phyloP scores from a whole-genome alignment of 2,113 vertebrate genomes.

The Speoplatyrhinus poulsoni region DNA sequence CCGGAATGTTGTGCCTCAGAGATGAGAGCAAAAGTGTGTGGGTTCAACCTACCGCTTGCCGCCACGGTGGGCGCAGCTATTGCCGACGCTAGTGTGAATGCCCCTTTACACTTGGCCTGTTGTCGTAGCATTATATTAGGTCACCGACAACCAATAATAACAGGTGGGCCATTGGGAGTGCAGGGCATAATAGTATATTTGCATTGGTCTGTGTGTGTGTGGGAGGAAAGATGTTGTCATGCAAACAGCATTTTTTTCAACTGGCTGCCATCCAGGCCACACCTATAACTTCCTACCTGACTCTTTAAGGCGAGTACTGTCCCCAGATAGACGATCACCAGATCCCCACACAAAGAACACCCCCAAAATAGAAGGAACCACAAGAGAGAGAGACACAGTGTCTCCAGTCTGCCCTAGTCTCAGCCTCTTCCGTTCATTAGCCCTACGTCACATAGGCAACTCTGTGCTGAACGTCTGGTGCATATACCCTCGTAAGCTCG shows the following conservation, averaged over 20 bases:
- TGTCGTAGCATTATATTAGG: conserved; percentile 4
- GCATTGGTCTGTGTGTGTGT: background rate
- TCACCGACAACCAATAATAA: conserved; percentile 17
- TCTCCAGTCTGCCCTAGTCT: background rate
- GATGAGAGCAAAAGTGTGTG: no score
- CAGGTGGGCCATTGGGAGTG: conserved; percentile 5
- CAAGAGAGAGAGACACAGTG: background rate
- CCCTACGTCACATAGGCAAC: no score
- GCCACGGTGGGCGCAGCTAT: no score
- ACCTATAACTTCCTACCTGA: background rate
- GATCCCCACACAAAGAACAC: background rate
- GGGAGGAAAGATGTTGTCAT: background rate
- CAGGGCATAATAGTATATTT: background rate
- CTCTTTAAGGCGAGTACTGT: background rate
- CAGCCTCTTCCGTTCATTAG: no score
- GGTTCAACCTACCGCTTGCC: no score
- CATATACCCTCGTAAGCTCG: no score
- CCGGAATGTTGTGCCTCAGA: no score
- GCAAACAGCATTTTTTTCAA: background rate
- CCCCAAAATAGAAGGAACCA: background rate
- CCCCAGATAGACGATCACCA: no score
- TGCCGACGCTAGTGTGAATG: no score
- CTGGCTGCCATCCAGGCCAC: background rate
- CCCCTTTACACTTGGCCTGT: background rate
- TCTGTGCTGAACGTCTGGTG: no score